Conservation (phyloP, 2,113 vertebrate species). For the Pelodiscus sinensis region DNA sequence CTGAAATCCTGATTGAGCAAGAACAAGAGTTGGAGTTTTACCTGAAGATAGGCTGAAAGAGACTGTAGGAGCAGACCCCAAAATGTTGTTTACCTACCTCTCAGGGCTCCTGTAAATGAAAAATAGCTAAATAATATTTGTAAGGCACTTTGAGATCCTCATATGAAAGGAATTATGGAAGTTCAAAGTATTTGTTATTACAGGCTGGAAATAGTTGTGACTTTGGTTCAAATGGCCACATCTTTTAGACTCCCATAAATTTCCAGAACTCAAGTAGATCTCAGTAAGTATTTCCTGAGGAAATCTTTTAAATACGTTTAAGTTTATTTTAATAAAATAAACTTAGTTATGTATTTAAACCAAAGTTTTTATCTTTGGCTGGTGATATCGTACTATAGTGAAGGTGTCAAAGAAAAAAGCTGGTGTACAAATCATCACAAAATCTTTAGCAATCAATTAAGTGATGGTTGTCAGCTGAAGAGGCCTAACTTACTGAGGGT, state of each 20-base stretch:
- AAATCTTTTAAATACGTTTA: slow-evolving; percentile 10
- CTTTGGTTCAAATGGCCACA: slow-evolving; percentile 12
- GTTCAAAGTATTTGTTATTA: slow-evolving; percentile 27
- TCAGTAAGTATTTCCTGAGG: slow-evolving; percentile 29
- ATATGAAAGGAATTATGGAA: neutral
- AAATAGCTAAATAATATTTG: neutral
- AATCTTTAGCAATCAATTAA: slow-evolving; percentile 48
- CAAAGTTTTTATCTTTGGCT: neutral
- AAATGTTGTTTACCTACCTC: slow-evolving; percentile 3
- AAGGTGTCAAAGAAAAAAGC: neutral
- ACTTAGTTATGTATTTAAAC: neutral
- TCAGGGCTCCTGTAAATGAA: neutral
- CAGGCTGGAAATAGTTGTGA: slow-evolving; percentile 1
- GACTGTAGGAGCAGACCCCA: neutral
- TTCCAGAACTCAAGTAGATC: slow-evolving; percentile 21
- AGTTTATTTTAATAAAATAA: slow-evolving; percentile 21
- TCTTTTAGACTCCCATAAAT: neutral
- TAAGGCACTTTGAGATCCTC: slow-evolving; percentile 21
- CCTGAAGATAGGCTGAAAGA: neutral
- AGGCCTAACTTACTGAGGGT: neutral
- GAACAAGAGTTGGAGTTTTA: neutral
- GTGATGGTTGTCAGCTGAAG: slow-evolving; percentile 3
- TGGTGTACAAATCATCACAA: neutral
- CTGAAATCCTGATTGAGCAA: neutral
- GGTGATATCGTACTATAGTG: neutral